Evolutionary conservation across 2,888 invertebrate species (phyloP).

Genomic region (Zygothrica quintamaculata): DNA sequence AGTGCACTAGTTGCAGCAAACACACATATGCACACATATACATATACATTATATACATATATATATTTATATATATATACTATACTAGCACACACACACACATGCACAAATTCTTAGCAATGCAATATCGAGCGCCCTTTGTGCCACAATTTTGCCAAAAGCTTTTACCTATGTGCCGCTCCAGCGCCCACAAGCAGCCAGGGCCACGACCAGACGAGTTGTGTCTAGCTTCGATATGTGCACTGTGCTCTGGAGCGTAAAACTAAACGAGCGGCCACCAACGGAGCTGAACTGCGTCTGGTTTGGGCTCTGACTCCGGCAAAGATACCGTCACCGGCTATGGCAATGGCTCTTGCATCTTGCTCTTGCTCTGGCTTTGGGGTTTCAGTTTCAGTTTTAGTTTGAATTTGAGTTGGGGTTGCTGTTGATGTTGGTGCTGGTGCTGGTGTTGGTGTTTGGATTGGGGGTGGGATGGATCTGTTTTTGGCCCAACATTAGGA

Average conservation of each 20-base stretch:
- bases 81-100: background rate
- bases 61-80: constrained; percentile 3
- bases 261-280: constrained; percentile 78
- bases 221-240: constrained; percentile 60
- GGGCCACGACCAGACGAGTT: background rate
- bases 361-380: background rate
- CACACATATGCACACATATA: constrained; percentile 27
- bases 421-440: too few relatives aligned
- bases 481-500: constrained; percentile 7
- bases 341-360: too few relatives aligned
- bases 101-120: constrained; percentile 34
- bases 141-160: constrained; percentile 76
- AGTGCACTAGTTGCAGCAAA: constrained; percentile 75
- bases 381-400: constrained; percentile 10
- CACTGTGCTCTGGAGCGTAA: constrained; percentile 72
- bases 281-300: constrained; percentile 55
- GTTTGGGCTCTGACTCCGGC: constrained; percentile 35
- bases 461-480: constrained; percentile 7
- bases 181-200: constrained; percentile 48
- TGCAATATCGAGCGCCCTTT: constrained; percentile 79
- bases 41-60: constrained; percentile 13
- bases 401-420: constrained; percentile 16
- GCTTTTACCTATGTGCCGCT: constrained; percentile 76
- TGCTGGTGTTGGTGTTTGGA: too few relatives aligned
- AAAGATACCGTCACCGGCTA: constrained; percentile 1